Evolutionary conservation across 1,140 invertebrate species (phyloP), one percentile per base, ranked within the genome.

Genomic region (Zaprionus lachaisei): DNA sequence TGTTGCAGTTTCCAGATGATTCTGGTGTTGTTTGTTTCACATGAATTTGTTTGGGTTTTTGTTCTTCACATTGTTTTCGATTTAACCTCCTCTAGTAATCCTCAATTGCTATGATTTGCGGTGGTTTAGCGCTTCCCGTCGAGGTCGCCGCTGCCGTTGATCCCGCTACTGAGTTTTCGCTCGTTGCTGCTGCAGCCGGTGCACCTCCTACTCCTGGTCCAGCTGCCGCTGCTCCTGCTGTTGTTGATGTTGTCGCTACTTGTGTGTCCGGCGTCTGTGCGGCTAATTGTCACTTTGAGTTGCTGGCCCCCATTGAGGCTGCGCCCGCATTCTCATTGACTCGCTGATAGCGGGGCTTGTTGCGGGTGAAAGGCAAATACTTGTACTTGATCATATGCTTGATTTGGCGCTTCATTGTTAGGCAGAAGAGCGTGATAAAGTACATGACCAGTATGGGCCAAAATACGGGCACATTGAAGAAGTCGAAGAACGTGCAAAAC

Each of bases 401-500:
- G 85, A 99, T 99, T 95, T 99, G 99, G 92, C 98, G 96, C 94
- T 99, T 99, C 99, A 99, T 99, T 57, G 99, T 99, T 83, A 99
- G 97, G 93, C 97, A 98, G 93, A 99, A 98, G 74, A 99, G 94
- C 44, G 99, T 98, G 91, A 99, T 97, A 94, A 99, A 99, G 94
- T 99, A 99, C 96, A 99, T 98, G 69, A 99, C 98, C 91, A 99
- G 95, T 80, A 99, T 99, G 55, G 99, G 99, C 99, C 99, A 99
- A 93, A 99, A 99, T 82, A 99, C 99, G 91, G 99, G 99, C 92
- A 99, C 97, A 95, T 99, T 99, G 93, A 99, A 99, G 79, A 97
- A 97, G 91, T 99, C 98, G 93, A 99, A 99, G 93, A 99, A 98
- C 61, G 99, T 99, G 93, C 98, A 99, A 77, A 96, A 94, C 84